Base-by-base conservation (phyloP, 2,888 invertebrate genomes). In the Spodoptera picta region DNA sequence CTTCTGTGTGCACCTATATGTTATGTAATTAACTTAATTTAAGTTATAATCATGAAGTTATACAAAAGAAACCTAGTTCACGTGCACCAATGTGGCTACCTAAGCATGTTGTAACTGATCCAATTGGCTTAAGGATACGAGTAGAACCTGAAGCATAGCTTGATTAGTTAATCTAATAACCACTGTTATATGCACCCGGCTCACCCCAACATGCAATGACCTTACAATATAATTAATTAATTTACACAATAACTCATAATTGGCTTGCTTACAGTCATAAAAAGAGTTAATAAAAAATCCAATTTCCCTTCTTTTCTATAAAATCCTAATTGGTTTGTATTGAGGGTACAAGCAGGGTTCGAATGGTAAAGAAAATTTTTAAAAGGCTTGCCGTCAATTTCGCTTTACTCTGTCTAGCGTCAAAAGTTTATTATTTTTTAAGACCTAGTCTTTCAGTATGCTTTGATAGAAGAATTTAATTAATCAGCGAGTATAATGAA, bases 221-320 rank as follows among this genome's bases (percentile, higher is more conserved):
- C 69, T 74, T 54, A 51, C 47, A 54, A 61, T 69, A 48, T 51
- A 54, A 61, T 69, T 60, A 69, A 56, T 56, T 47, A 69, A 7
- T 42, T 73, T 67, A 69, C 44, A 50, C 68, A 61, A 73, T 69
- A 56, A 60, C 52, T 67, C 48, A 43, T 73, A 73, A 69, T 56
- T 67, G 49, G 45, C 51, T 66, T 46, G 24, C 31, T 55, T 27
- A 57, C 4, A 51, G 19, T 36, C 36, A 36, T 27, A 54, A 48
- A 53, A 61, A 24, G 9, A 19, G 7, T 14, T 12, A 0, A 7
- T 12, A 11, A 23, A n/a, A 19, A 50, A 47, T 4, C 2, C 4
- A 1, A 9, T 31, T 49, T 52, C 50, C 19, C 12, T 23, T 7
- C 14, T 14, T 63, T 51, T 27, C 5, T 47, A 27, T 19, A 55